Evolutionary conservation across 2,113 vertebrate species (phyloP).

Genomic region (Notechis scutatus): DNA sequence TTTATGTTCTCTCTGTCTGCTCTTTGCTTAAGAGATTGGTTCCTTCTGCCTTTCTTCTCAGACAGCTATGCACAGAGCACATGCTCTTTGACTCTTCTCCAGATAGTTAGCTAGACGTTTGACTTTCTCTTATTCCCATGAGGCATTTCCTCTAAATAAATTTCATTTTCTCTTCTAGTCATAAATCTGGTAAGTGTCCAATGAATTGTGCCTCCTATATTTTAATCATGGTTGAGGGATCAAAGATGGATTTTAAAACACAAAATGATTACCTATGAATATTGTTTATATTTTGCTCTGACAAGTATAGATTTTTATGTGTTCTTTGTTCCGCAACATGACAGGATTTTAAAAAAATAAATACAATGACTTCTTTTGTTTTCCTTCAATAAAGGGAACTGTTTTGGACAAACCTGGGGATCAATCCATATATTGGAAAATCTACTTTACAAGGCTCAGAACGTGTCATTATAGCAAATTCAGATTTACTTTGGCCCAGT

Average conservation of each 20-base stretch:
- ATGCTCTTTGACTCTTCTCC: neutral
- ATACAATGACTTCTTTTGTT: constrained; percentile 48
- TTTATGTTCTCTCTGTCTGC: neutral
- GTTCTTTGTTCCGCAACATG: constrained; percentile 50
- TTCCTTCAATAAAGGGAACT: constrained; percentile 80
- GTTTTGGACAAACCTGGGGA: constrained; percentile 88
- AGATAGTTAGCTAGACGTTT: neutral
- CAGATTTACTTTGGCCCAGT: constrained; percentile 77
- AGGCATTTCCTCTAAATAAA: neutral
- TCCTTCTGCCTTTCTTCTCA: neutral
- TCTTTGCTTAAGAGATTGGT: neutral
- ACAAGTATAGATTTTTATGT: neutral
- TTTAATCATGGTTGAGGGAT: neutral
- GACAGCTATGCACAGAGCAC: neutral
- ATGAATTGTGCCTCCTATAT: neutral
- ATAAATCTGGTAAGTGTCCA: neutral
- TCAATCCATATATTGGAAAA: constrained; percentile 76
- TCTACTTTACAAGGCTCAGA: constrained; percentile 77
- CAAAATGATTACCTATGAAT: neutral
- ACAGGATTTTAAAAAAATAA: neutral
- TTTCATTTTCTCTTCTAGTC: neutral
- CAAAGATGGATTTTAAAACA: neutral
- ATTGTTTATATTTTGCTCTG: neutral
- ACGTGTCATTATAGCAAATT: constrained; percentile 70
- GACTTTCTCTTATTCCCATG: neutral